These are phyloP conservation scores for Eudorcas thomsonii DNA, from an alignment of 2,113 vertebrate species.

Conservation along the genomic window DNA sequence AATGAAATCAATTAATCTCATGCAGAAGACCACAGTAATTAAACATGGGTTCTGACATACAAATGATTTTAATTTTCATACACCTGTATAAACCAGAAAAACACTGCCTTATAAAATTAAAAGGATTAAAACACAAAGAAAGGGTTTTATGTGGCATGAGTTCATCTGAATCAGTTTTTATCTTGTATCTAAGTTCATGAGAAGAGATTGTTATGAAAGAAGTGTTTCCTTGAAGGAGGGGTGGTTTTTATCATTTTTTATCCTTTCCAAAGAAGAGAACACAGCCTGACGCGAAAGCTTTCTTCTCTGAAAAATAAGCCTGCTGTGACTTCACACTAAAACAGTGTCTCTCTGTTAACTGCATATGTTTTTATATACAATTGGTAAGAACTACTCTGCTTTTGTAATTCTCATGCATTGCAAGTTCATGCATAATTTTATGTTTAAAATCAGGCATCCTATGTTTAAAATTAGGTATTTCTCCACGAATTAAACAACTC, in stretches of 20 bases:
- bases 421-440: background rate
- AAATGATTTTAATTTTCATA: slow-evolving; percentile 25
- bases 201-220: background rate
- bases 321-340: background rate
- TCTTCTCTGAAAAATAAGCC: background rate
- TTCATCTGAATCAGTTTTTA: slow-evolving; percentile 16
- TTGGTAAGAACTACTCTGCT: background rate
- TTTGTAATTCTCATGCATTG: background rate
- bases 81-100: background rate
- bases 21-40: slow-evolving; percentile 21
- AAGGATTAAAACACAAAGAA: background rate
- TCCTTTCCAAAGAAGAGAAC: background rate
- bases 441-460: background rate
- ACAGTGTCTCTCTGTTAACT: background rate
- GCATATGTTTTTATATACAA: background rate
- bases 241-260: background rate
- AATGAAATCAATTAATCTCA: slow-evolving; percentile 4
- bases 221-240: background rate
- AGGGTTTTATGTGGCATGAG: background rate
- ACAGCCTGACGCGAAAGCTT: background rate
- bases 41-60: background rate
- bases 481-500: background rate
- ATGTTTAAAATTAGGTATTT: background rate
- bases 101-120: background rate
- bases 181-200: background rate